Evolutionary conservation across 2,888 invertebrate species (phyloP).

Genomic region (Minunthozetes semirufus): DNA sequence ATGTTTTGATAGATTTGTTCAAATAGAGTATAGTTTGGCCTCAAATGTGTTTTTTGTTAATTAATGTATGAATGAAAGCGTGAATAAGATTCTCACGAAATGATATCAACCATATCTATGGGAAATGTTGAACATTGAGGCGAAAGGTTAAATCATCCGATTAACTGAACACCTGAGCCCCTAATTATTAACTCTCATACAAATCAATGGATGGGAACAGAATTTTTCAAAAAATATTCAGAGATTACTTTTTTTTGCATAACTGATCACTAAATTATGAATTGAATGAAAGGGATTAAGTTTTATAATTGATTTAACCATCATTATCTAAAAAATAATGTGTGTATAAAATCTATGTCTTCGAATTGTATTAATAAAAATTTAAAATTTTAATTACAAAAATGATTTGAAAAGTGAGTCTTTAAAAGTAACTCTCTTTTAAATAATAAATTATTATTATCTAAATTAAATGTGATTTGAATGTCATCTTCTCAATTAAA

Average conservation of each 20-base stretch:
- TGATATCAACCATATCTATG: constrained; percentile 28
- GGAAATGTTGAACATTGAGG: not conserved
- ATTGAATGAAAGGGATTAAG: not conserved
- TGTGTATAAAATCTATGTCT: no score
- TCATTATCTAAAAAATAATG: no score
- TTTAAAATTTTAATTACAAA: no score
- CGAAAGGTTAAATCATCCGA: not conserved
- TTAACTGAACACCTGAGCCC: constrained; percentile 19
- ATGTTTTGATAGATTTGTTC: not conserved
- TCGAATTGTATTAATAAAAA: no score
- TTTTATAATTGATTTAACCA: no score
- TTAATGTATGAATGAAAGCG: not conserved
- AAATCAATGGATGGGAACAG: not conserved
- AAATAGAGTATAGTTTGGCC: not conserved
- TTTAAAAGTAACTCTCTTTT: no score
- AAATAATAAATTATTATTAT: no score
- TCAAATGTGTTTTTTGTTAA: constrained; percentile 5
- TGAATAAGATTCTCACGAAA: constrained; percentile 23
- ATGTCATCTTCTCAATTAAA: no score
- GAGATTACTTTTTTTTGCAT: not conserved
- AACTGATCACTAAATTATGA: not conserved
- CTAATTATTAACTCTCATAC: not conserved
- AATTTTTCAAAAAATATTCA: not conserved
- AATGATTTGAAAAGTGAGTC: no score
- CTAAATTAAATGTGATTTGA: no score